Base-by-base conservation (phyloP, 2,888 invertebrate species). In the Bembecia ichneumoniformis region DNA sequence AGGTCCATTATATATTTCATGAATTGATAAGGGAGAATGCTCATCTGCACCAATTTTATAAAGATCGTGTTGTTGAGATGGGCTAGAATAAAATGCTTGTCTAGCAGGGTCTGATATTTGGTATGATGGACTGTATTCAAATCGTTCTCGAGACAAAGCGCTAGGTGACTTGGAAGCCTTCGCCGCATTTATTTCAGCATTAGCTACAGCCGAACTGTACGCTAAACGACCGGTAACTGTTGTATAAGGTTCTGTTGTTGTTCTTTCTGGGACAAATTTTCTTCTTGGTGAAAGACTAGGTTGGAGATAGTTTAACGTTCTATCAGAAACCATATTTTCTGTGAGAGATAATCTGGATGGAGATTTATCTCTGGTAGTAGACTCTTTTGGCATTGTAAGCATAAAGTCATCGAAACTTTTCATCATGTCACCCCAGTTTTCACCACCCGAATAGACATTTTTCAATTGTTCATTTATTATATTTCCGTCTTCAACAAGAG, bases 381-480 rank as follows among this genome's bases (percentile, higher is more conserved):
- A 68, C 55, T 88, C 88, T 58, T 89, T 83, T 49, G 83, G 86
- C 44, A 87, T 82, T 5, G 89, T 73, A 53, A 90, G 66, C 66
- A 90, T 80, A 51, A 91, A 82, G 57, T 90, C 90, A 56, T 90
- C 90, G 65, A 90, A 88, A 65, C 87, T 90, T 62, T 90, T 88
- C 61, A 91, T 90, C 74, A 90, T 90, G 58, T 90, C 90, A 49
- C 90, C 90, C 93, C 93, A 93, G 64, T 89, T 90, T 55, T 91
- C 91, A 49, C 81, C 77, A 57, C 92, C 91, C 0, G 89, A 84
- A 61, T 92, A 93, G 47, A 93, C 90, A 66, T 90, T 90, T 65
- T 92, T 89, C 48, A 93, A 73, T 62, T 92, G 92, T 68, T 92
- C 92, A 59, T 92, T 91, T 59, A 92, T 90, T 57, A 90, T 90